These are phyloP conservation scores for Bubo bubo DNA, from an alignment of 2,113 vertebrate species.

Conservation along the genomic window DNA sequence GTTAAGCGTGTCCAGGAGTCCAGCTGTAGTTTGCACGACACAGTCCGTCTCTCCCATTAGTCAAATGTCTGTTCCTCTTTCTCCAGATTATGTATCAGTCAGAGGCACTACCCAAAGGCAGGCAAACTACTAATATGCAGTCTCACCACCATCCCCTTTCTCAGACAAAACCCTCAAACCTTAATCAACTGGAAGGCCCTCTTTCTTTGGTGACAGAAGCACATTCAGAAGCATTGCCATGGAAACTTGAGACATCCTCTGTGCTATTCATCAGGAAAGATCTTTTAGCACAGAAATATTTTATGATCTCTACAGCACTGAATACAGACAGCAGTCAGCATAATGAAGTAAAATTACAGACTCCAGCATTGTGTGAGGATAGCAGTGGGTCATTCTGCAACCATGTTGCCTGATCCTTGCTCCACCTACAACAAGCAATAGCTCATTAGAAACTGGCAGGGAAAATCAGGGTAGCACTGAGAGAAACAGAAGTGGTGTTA, in stretches of 20 bases:
- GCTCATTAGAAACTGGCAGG: background rate
- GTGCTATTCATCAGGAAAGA: conserved; percentile 4
- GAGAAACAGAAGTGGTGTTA: background rate
- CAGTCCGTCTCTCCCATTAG: background rate
- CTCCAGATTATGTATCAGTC: background rate
- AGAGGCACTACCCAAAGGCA: background rate
- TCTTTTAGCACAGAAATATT: conserved; percentile 28
- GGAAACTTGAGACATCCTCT: conserved; percentile 45
- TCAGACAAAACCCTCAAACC: background rate
- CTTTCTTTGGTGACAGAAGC: conserved; percentile 42
- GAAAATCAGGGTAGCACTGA: background rate
- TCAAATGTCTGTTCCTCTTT: conserved; percentile 12
- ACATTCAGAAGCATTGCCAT: conserved; percentile 53
- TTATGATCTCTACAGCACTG: background rate
- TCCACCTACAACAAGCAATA: background rate
- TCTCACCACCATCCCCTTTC: background rate
- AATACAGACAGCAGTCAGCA: background rate
- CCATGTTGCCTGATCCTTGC: background rate
- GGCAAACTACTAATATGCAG: background rate
- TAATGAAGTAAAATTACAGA: background rate
- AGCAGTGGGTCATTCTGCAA: background rate
- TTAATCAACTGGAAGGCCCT: background rate
- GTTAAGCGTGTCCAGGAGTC: conserved; percentile 21
- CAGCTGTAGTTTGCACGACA: conserved; percentile 11
- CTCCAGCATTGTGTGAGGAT: background rate